Base-by-base conservation (phyloP, 2,113 vertebrate species). In the Pluvianellus socialis region DNA sequence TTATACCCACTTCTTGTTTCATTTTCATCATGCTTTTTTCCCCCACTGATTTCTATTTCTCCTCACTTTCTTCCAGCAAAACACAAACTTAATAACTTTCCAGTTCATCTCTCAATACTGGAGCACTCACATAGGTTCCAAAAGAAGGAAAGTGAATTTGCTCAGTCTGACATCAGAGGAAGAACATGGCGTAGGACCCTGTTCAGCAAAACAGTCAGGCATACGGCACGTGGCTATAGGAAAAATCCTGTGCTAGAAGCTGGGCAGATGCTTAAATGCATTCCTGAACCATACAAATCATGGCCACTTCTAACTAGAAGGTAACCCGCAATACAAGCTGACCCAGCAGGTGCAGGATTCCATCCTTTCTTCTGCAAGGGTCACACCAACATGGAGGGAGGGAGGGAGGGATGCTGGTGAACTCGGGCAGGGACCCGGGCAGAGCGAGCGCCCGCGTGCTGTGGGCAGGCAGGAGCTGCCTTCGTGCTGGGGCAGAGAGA, bases 371-470 rank as follows among this genome's bases (percentile, higher is more conserved):
- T 88, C 68, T 53, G 20, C 52, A 79, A 79, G 28, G 19, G 6
- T 68, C 22, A 23, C 28, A 62, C 38, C 44, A 63, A 19, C 23
- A 27, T 14, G 10, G 12, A 38, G 38, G 38, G 38, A 22, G 9
- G 10, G 12, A 22, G 9, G 26, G 77, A 62, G 22, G 0, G 6
- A 38, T 44, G 33, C 26, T 58, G 49, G 17, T 35, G 52, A 62
- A 44, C 35, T 23, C 66, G 75, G n/a, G n/a, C 56, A 66, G 45
- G 14, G 59, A 50, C 12, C 12, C 1, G 0, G 47, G 47, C 24
- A 65, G 68, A 70, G 15, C 0, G 1, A 63, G n/a, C 12, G 4
- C 42, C 53, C 40, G 21, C 4, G 4, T 22, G 19, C 52, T 67
- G 59, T 30, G 35, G 65, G 40, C 30, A 74, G 33, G 62, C 38